phyloP scores from a whole-genome alignment of 2,888 invertebrate species.

The Troides oblongomaculatus region DNA sequence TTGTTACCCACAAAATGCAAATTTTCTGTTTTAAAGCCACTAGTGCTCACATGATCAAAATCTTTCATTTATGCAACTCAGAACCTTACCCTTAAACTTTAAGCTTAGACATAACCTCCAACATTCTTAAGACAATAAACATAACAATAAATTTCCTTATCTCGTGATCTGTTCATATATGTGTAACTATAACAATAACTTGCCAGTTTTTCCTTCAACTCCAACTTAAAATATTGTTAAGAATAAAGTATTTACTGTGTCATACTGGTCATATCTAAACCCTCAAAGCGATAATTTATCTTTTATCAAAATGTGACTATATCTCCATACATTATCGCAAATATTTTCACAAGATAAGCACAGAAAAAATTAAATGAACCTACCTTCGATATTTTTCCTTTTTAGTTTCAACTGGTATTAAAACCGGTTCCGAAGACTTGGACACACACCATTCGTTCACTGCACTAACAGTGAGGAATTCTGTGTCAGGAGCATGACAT shows the following conservation, averaged over 20 bases:
- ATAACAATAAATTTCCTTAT: too few species aligned
- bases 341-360: conserved; percentile 53
- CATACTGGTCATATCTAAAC: conserved; percentile 54
- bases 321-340: conserved; percentile 59
- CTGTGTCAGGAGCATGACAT: conserved; percentile 71
- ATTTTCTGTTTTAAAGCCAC: too few species aligned
- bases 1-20: too few species aligned
- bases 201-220: too few species aligned
- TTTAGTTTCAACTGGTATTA: conserved; percentile 71
- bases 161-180: too few species aligned
- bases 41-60: too few species aligned
- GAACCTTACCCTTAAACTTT: too few species aligned
- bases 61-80: too few species aligned
- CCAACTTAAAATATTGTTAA: not conserved
- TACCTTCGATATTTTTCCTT: conserved; percentile 78
- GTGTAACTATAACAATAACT: too few species aligned
- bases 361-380: conserved; percentile 56
- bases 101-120: too few species aligned
- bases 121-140: too few species aligned
- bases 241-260: conserved; percentile 32
- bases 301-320: conserved; percentile 62
- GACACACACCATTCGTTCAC: conserved; percentile 77
- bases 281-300: conserved; percentile 54
- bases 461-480: conserved; percentile 75
- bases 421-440: conserved; percentile 65